Conservation (phyloP, 2,113 vertebrate genomes). For the Larimichthys polyactis region DNA sequence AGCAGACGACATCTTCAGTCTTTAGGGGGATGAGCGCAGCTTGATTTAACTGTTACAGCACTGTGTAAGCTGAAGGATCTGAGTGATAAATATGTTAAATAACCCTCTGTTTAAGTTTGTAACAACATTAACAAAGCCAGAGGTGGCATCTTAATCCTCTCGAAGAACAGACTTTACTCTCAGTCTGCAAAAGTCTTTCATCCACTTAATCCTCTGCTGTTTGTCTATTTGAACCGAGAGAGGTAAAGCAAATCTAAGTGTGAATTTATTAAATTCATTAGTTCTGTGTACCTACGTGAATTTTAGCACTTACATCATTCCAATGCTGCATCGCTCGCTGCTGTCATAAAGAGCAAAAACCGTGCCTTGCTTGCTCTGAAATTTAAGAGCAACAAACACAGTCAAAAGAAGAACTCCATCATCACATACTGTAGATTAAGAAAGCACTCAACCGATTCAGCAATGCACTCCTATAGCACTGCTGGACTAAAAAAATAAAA, state of each 20-base stretch:
- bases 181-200: neutral
- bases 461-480: neutral
- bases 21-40: constrained; percentile 89
- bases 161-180: constrained; percentile 50
- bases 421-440: neutral
- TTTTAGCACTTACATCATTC: constrained; percentile 79
- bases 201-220: constrained; percentile 26
- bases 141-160: constrained; percentile 66
- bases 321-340: constrained; percentile 71
- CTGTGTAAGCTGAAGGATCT: constrained; percentile 84
- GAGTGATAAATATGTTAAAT: constrained; percentile 93
- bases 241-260: constrained; percentile 68
- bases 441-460: neutral
- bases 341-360: constrained; percentile 77
- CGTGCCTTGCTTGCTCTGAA: constrained; percentile 77
- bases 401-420: constrained; percentile 4
- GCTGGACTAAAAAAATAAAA: neutral
- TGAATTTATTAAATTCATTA: neutral
- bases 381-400: constrained; percentile 17
- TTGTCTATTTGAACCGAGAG: constrained; percentile 24
- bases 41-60: constrained; percentile 87
- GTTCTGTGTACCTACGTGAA: neutral
- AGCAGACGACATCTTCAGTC: constrained; percentile 89
- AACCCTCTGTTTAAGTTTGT: constrained; percentile 63
- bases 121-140: constrained; percentile 61